Base-by-base conservation (phyloP, 1,140 invertebrate species). In the Sogatella furcifera region DNA sequence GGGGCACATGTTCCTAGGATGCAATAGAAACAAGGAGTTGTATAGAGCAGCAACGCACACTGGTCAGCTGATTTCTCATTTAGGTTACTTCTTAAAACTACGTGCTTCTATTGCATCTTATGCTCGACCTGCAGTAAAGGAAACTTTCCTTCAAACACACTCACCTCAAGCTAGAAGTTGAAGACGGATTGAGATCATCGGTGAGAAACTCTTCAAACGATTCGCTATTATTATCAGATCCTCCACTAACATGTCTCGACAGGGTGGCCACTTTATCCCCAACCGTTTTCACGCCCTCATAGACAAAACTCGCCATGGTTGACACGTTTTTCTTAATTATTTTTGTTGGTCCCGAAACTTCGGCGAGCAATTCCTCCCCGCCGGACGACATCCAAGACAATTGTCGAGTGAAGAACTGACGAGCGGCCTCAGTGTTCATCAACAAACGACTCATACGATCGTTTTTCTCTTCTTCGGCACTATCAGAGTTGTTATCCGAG, bases 231-330 rank as follows among this genome's bases (percentile, higher is more conserved):
- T 78, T 82, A 66, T 86, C 84, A 43, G 84, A 86, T 64, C 83
- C 84, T 5, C 83, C 82, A 70, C 85, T 87, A 44, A 87, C 82
- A 73, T 87, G 85, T 55, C 84, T 75, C 11, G 84, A 86, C 55
- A 88, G 69, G 55, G 82, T 85, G 22, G 79, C 84, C 42, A 86
- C 84, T 76, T 85, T 85, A 67, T 85, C 84, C 2, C 85, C 83
- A 2, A 87, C 82, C 43, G 81, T 87, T 73, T 84, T 84, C 0
- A 87, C 84, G 34, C 84, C 82, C 72, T 86, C 84, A 69, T 84
- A 85, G 15, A 87, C 84, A 65, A 86, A 76, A 71, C 80, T 85
- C 9, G 85, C 85, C 66, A 87, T 78, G 69, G 82, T 86, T n/a
- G 81, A 84, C 8, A 85, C 82, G 74, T 85, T 86, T 71, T 85